phyloP scores from a whole-genome alignment of 2,113 vertebrate species.

The Phalacrocorax carbo region DNA sequence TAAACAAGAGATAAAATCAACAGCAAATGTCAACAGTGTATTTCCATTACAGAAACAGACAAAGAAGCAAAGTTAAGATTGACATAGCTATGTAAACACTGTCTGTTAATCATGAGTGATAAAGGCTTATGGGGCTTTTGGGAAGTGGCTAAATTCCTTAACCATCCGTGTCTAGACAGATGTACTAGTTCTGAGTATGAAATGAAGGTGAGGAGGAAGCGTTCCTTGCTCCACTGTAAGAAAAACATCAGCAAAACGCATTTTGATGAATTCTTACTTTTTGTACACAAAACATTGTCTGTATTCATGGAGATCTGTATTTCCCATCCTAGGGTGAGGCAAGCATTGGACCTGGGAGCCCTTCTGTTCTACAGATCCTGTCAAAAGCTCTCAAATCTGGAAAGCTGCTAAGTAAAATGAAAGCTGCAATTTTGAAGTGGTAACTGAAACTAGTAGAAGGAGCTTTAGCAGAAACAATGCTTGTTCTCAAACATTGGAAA shows the following conservation, averaged over 20 bases:
- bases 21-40: neutral
- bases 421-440: neutral
- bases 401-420: neutral
- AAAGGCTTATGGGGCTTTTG: neutral
- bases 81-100: neutral
- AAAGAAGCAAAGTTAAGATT: neutral
- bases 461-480: neutral
- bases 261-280: neutral
- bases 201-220: neutral
- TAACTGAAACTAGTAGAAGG: neutral
- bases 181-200: neutral
- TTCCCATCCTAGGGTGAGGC: neutral
- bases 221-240: neutral
- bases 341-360: neutral
- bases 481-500: neutral
- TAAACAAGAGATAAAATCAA: neutral
- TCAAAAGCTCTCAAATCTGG: neutral
- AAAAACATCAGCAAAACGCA: neutral
- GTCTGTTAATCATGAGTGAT: neutral
- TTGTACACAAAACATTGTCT: neutral
- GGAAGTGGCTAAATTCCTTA: neutral
- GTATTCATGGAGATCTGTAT: neutral
- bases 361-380: neutral
- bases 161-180: neutral
- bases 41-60: neutral